Conservation (phyloP, 2,888 invertebrate species). For the Helleia helle region DNA sequence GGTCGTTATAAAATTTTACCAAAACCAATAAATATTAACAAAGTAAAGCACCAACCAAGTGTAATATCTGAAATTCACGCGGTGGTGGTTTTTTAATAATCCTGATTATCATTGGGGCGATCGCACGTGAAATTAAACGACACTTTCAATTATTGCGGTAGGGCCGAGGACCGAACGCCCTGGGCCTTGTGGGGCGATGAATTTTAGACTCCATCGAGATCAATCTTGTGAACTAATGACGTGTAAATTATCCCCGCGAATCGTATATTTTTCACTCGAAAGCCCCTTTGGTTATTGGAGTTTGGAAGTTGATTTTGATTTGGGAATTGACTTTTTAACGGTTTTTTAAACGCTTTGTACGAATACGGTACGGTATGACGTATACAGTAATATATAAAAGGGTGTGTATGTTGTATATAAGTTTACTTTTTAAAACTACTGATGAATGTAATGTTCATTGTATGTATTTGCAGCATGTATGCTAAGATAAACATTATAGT, state of each 20-base stretch:
- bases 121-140: slow-evolving; percentile 42
- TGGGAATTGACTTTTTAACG: too few relatives aligned
- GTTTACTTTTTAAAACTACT: too few relatives aligned
- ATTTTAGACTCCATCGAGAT: slow-evolving; percentile 41
- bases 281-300: slow-evolving; percentile 16
- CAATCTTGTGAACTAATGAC: slow-evolving; percentile 63
- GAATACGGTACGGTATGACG: too few relatives aligned
- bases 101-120: slow-evolving; percentile 25
- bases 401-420: too few relatives aligned
- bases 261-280: slow-evolving; percentile 50
- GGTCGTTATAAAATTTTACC: too few relatives aligned
- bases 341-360: background rate
- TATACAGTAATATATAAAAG: too few relatives aligned
- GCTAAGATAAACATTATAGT: too few relatives aligned
- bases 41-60: too few relatives aligned
- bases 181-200: slow-evolving; percentile 39
- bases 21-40: too few relatives aligned
- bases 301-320: slow-evolving; percentile 16
- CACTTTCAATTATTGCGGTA: slow-evolving; percentile 37
- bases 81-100: slow-evolving; percentile 17
- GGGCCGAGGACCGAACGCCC: slow-evolving; percentile 23
- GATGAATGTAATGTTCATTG: too few relatives aligned
- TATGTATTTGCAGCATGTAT: too few relatives aligned
- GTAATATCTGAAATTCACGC: background rate
- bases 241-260: slow-evolving; percentile 60